Evolutionary conservation across 2,797 vertebrate species (phyloP).

Genomic region (Gymnoscopelus braueri): DNA sequence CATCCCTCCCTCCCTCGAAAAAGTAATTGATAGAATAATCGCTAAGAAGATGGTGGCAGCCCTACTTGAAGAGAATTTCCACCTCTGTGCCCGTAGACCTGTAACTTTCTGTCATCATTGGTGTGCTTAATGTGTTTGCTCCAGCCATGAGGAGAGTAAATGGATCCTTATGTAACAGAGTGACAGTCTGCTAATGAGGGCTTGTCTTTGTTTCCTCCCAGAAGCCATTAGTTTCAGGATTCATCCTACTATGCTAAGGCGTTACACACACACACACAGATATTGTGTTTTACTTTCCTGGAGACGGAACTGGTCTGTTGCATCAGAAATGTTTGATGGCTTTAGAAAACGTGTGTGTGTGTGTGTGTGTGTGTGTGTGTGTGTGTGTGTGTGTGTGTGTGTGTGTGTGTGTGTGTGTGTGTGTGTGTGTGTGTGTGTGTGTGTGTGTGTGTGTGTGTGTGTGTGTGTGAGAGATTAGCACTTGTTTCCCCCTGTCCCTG

Average conservation of each 20-base stretch:
- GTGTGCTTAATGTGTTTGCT: conserved; percentile 16
- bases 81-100: not conserved
- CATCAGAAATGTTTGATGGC: not conserved
- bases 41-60: too few relatives aligned
- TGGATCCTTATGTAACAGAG: conserved; percentile 30
- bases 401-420: conserved; percentile 4
- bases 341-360: not conserved
- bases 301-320: too few relatives aligned
- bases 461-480: not conserved
- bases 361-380: conserved; percentile 9
- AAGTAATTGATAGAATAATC: too few relatives aligned
- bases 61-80: not conserved
- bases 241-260: conserved; percentile 28
- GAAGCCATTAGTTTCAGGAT: conserved; percentile 42
- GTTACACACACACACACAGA: not conserved
- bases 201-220: conserved; percentile 20
- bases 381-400: conserved; percentile 2
- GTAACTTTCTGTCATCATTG: conserved; percentile 11
- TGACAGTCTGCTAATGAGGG: conserved; percentile 42
- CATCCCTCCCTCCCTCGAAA: too few relatives aligned
- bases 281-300: too few relatives aligned
- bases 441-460: conserved; percentile 7
- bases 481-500: not conserved
- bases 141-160: conserved; percentile 29
- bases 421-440: conserved; percentile 1